Evolutionary conservation across 2,797 vertebrate genomes (phyloP), one percentile per base, ranked within the genome.

Genomic region (Acanthopagrus latus): DNA sequence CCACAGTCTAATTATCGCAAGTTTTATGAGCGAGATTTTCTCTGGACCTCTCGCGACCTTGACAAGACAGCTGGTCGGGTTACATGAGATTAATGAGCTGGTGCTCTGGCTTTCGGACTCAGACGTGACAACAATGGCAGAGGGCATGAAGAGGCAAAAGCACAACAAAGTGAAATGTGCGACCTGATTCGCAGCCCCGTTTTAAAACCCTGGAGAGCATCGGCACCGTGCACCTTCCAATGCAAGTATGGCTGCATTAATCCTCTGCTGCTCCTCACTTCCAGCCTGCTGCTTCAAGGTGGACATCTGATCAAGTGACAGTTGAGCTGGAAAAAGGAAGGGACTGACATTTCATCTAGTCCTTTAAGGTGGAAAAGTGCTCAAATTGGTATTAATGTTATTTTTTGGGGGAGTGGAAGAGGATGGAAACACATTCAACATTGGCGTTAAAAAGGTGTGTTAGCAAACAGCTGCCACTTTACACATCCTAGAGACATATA

Each of bases 41-140:
- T 64, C 64, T 38, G 58, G 59, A 81, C 77, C 43, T 84, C 38
- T 41, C 43, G 11, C 81, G 83, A 87, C 84, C 81, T 81, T 81
- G 77, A 79, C n/a, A 58, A 70, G 46, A 81, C 73, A 78, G 71
- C 73, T 78, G 78, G 18, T 56, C 14, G 1, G 21, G 17, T 48
- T 71, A 14, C 41, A 21, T 5, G 44, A 74, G 74, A 83, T 74
- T 80, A 83, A 80, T 71, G 80, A 84, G 70, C 55, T 60, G 27
- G 21, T 71, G 44, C 64, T 79, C 60, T 64, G 64, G 51, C 33
- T 76, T 58, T 77, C 55, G 75, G 21, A 57, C 68, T 67, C 41
- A 18, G 18, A 65, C 33, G 18, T 43, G 81, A 66, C 67, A 76
- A 64, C 76, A 71, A 57, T 27, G n/a, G 50, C 57, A 56, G 51